Evolutionary conservation across 2,113 vertebrate genomes (phyloP), one percentile per base, ranked within the genome.

Genomic region (Psettodes erumei): DNA sequence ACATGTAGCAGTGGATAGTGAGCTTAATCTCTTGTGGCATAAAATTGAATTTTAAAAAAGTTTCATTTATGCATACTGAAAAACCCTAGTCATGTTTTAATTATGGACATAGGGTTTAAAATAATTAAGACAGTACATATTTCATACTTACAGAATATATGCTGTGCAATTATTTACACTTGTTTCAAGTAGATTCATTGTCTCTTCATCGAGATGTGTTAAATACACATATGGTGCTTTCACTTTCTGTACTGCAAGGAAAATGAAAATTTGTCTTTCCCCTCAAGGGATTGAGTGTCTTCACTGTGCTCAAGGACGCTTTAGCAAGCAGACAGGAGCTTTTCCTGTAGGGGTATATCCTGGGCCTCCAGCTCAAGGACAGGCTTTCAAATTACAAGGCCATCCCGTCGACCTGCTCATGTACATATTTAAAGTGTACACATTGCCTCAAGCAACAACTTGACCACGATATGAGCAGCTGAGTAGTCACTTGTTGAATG

Each of bases 401-500:
- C 71, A 35, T 42, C 47, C 78, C 84, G 70, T 78, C 72, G 72
- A 43, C 71, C 35, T 76, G 58, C 75, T 74, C 43, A 9, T 59
- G 48, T 47, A 45, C 40, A 47, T 66, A 58, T 74, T 51, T 32
- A 33, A 66, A 43, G 37, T 23, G 11, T 21, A 43, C 38, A 33
- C 30, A 8, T 42, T 35, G 37, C 73, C 65, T 51, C 13, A 1
- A 38, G 56, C 56, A 38, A 59, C 62, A 56, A 51, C 79, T 30
- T 47, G 56, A 40, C 69, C 16, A 19, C 12, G 64, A 83, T 62
- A 63, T 60, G n/a, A 58, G 58, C 33, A 79, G 61, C 72, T 32
- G 47, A 72, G 53, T 38, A 23, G 40, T 30, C 47, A 77, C 73
- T 40, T 63, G 71, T 65, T 84, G 88, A 87, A 83, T 85, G 85